Evolutionary conservation across 2,797 vertebrate genomes (phyloP).

Genomic region (Antrozous pallidus): DNA sequence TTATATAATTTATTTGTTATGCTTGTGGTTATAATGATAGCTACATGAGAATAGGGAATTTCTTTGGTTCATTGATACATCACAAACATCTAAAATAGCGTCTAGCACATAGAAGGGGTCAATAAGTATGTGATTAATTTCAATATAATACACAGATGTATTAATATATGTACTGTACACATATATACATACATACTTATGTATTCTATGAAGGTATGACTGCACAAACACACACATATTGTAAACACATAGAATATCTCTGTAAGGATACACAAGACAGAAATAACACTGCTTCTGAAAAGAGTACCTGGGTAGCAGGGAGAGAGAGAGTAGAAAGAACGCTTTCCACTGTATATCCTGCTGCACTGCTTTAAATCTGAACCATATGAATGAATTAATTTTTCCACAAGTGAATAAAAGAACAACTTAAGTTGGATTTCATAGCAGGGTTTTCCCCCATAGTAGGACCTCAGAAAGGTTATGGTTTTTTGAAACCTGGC

Average conservation of each 20-base stretch:
- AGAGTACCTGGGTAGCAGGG: not conserved
- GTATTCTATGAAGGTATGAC: not conserved
- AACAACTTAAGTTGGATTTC: not conserved
- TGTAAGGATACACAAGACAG: not conserved
- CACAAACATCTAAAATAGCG: not conserved
- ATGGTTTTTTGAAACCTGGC: not conserved
- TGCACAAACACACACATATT: not conserved
- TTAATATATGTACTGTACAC: not conserved
- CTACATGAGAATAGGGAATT: not conserved
- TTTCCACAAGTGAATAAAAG: not conserved
- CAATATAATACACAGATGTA: not conserved
- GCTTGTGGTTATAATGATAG: not conserved
- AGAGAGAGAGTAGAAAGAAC: not conserved
- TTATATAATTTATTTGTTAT: not conserved
- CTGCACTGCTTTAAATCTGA: not conserved
- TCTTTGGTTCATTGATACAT: not conserved
- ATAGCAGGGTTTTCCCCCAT: not conserved
- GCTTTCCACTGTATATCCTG: not conserved
- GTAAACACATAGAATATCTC: not conserved
- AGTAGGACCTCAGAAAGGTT: not conserved
- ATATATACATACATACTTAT: not conserved
- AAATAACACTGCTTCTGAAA: not conserved
- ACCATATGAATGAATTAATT: not conserved
- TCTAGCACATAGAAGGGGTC: not conserved
- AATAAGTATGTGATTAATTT: constrained; percentile 8